phyloP scores from a whole-genome alignment of 2,888 invertebrate species.

The Leucoptera coffeella region DNA sequence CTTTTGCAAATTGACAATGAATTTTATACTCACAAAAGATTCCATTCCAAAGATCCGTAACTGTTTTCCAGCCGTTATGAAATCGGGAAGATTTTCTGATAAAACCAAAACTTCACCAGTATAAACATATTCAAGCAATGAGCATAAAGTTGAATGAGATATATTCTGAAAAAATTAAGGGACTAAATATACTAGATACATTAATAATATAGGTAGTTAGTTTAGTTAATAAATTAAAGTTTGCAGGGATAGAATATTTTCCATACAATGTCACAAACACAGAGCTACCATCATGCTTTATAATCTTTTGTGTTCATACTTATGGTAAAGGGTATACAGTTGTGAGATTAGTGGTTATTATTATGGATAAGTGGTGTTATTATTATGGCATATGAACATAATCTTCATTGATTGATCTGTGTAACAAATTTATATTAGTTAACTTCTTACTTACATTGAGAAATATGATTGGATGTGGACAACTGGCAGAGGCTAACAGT shows the following conservation, averaged over 20 bases:
- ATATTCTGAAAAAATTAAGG: slow-evolving; percentile 28
- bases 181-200: not conserved
- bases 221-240: not conserved
- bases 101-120: slow-evolving; percentile 31
- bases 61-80: slow-evolving; percentile 27
- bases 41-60: slow-evolving; percentile 33
- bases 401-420: not conserved
- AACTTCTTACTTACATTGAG: slow-evolving; percentile 23
- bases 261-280: not conserved
- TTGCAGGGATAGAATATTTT: not conserved
- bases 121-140: slow-evolving; percentile 35
- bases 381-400: not conserved
- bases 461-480: slow-evolving; percentile 37
- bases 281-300: not conserved
- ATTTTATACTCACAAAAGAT: slow-evolving; percentile 18
- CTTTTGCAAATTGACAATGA: not conserved
- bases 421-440: not conserved
- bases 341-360: not conserved
- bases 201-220: not conserved
- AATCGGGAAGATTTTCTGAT: slow-evolving; percentile 18
- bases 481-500: slow-evolving; percentile 25
- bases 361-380: not conserved
- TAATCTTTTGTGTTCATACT: not conserved
- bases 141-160: slow-evolving; percentile 23
- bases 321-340: not conserved